phyloP scores from a whole-genome alignment of 2,888 invertebrate species.

The Leucophenga maculata region DNA sequence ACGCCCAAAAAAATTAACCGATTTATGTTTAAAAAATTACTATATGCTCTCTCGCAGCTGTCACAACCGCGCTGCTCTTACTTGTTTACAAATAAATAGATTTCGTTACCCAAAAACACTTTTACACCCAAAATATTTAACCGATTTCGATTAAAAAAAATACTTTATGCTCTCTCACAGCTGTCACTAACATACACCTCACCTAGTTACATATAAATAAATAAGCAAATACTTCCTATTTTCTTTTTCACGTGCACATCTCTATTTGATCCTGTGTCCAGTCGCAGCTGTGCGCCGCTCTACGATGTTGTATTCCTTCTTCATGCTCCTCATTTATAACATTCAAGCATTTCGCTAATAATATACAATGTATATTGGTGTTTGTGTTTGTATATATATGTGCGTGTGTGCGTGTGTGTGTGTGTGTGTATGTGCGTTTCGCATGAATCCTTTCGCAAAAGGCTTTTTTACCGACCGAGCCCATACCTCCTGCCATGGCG shows the following conservation, averaged over 20 bases:
- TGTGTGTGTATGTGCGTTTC: conserved; percentile 19
- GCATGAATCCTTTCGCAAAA: conserved; percentile 10
- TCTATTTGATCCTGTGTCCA: conserved; percentile 49
- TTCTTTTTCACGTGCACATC: conserved; percentile 67
- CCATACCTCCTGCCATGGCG: conserved; percentile 18
- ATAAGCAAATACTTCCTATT: conserved; percentile 39
- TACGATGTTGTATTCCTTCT: conserved; percentile 35
- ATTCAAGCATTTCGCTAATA: background rate
- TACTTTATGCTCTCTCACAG: too few relatives aligned
- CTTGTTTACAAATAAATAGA: too few relatives aligned
- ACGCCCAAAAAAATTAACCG: too few relatives aligned
- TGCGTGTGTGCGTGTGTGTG: background rate
- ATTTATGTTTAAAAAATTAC: too few relatives aligned
- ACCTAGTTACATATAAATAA: too few relatives aligned
- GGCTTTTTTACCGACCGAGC: conserved; percentile 3
- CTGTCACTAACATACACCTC: too few relatives aligned
- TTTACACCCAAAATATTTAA: too few relatives aligned
- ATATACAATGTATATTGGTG: conserved; percentile 45
- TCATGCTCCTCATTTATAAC: conserved; percentile 18
- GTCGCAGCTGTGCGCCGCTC: background rate
- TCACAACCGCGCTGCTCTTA: too few relatives aligned
- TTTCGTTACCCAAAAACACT: too few relatives aligned
- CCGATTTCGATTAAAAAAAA: too few relatives aligned
- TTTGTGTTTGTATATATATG: conserved; percentile 23
- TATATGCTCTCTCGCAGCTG: too few relatives aligned